Base-by-base conservation (phyloP, 2,888 invertebrate genomes). In the Bugulina stolonifera region DNA sequence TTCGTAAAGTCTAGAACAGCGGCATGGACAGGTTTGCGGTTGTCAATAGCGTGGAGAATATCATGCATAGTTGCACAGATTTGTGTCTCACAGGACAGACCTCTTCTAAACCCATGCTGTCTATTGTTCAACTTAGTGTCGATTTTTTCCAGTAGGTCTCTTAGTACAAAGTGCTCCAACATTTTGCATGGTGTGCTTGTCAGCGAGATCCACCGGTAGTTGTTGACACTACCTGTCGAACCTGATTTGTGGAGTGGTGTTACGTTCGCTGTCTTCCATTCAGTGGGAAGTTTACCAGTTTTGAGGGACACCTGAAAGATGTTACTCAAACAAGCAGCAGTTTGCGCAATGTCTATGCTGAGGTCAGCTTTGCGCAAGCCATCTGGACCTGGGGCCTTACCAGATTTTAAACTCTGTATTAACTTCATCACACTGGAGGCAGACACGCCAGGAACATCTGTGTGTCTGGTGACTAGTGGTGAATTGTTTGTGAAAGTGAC, bases 31-130 rank as follows among this genome's bases (percentile, higher is more conserved):
- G 43, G 10, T 18, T 43, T 43, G 18, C 18, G 43, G 5, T 43
- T 43, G 18, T 43, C 43, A 18, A 43, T 18, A 43, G 5, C 5
- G 43, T 43, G 5, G 10, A 43, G 43, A 10, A 43, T 43, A 5
- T 43, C 10, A 43, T 43, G 43, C 10, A 43, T 5, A 43, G 43
- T 43, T 5, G 43, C 43, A 18, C 43, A 43, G 5, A 64, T 18
- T 57, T 57, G 57, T 3, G 57, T 57, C 57, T 57, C 57, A 23
- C 57, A 57, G 57, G 27, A 57, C 23, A 57, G 23, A 23, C 57
- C 57, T 23, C 23, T 5, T 5, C 57, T 5, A 23, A 57, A 57
- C 5, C n/a, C 27, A 23, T 22, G 57, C n/a, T 27, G 57, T 22
- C 27, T 25, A 3, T 27, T 64, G 64, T 32, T 25, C 22, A 64